Percentiles rank a stretch among this genome's conserved stretches.
Evolutionary conservation across 2,113 vertebrate genomes (phyloP).

Genomic region (Dasyprocta punctata): DNA sequence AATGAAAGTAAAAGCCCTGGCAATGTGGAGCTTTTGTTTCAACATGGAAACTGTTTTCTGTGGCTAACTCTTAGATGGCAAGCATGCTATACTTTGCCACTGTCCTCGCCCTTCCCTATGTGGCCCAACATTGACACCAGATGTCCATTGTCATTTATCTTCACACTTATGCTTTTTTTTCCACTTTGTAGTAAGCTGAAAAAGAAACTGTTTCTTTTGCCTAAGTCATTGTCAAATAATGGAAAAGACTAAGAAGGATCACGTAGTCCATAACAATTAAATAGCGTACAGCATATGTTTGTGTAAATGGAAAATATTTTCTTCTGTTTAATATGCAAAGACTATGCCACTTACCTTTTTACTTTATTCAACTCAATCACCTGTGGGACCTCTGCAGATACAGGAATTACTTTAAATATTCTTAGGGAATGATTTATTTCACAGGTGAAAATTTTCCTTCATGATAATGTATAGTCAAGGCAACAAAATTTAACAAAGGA

Average conservation of each 20-base stretch:
- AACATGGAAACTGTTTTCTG: background rate
- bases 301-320: background rate
- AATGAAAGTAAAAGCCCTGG: background rate
- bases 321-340: background rate
- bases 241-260: background rate
- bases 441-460: background rate
- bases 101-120: background rate
- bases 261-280: background rate
- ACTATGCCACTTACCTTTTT: background rate
- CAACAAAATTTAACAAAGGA: background rate
- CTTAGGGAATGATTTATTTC: background rate
- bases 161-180: background rate
- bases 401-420: background rate
- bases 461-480: background rate
- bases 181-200: background rate
- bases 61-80: background rate
- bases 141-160: background rate
- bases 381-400: background rate
- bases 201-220: background rate
- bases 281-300: background rate
- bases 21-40: background rate
- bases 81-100: accelerated
- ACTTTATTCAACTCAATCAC: background rate
- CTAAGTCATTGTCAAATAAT: background rate
- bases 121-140: no score